Conservation (phyloP, 2,888 invertebrate genomes). For the Leucophenga maculata region DNA sequence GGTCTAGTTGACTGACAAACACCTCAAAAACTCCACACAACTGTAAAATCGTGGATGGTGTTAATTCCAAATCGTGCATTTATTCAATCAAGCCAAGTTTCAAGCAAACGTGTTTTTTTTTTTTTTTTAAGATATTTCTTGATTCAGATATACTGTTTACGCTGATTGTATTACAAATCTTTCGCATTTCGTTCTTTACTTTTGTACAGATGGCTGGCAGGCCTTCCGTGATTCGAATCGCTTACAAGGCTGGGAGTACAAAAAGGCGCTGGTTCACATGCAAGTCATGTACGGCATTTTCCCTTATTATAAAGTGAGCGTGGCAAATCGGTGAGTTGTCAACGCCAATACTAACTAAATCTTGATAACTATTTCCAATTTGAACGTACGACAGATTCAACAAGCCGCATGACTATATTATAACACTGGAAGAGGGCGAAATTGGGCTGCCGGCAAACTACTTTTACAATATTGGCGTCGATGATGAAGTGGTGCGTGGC, state of each 20-base stretch:
- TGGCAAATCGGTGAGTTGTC: constrained; percentile 63
- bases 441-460: constrained; percentile 69
- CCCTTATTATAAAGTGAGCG: constrained; percentile 69
- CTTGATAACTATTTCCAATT: not conserved
- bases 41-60: too few species aligned
- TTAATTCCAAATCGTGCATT: too few species aligned
- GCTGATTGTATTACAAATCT: too few species aligned
- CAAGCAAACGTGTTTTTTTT: too few species aligned
- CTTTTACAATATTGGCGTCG: constrained; percentile 67
- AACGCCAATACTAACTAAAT: not conserved
- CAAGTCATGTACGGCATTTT: constrained; percentile 69
- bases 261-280: constrained; percentile 62
- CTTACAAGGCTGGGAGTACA: constrained; percentile 67
- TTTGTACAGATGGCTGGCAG: constrained; percentile 67
- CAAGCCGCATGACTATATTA: constrained; percentile 69
- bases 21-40: too few species aligned
- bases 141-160: too few species aligned
- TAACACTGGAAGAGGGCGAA: constrained; percentile 69
- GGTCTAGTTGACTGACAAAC: too few species aligned
- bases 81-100: too few species aligned
- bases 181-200: too few species aligned
- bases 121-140: too few species aligned
- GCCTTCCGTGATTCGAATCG: constrained; percentile 63
- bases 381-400: constrained; percentile 49
- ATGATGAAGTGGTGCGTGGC: constrained; percentile 68